Percentiles rank a stretch among this genome's conserved stretches.
Conservation (phyloP, 2,113 vertebrate species). For the Hirundichthys speculiger region DNA sequence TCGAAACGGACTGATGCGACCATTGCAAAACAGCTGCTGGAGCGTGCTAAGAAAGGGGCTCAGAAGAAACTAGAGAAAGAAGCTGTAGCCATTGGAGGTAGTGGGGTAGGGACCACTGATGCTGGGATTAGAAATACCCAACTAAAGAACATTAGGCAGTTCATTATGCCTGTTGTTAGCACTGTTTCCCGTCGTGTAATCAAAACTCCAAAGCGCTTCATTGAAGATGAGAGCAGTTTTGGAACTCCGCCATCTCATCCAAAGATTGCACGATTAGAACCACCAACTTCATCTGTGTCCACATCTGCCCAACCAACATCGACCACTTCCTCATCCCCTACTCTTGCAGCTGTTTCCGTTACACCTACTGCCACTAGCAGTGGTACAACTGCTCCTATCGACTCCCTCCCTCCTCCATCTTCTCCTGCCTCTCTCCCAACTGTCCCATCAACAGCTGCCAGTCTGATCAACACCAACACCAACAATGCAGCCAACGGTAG, state of each 20-base stretch:
- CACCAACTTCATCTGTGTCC: slow-evolving; percentile 70
- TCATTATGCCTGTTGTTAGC: slow-evolving; percentile 98
- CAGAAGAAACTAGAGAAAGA: slow-evolving; percentile 91
- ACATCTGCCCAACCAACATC: slow-evolving; percentile 59
- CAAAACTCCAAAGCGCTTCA: slow-evolving; percentile 97
- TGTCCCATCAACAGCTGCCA: slow-evolving; percentile 46
- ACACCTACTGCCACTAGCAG: slow-evolving; percentile 44
- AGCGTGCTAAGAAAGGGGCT: slow-evolving; percentile 94
- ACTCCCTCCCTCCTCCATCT: slow-evolving; percentile 70
- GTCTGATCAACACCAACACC: slow-evolving; percentile 71
- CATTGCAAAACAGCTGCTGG: slow-evolving; percentile 95
- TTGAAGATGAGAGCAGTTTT: slow-evolving; percentile 93
- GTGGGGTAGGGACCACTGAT: slow-evolving; percentile 54
- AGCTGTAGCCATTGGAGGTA: slow-evolving; percentile 70
- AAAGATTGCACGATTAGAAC: slow-evolving; percentile 90
- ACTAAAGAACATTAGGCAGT: slow-evolving; percentile 97
- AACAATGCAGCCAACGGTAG: slow-evolving; percentile 86
- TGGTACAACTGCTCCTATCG: slow-evolving; percentile 44
- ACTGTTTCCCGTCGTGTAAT: slow-evolving; percentile 96
- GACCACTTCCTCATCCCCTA: slow-evolving; percentile 54
- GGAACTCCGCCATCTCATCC: slow-evolving; percentile 85
- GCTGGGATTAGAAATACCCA: slow-evolving; percentile 91
- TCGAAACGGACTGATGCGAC: slow-evolving; percentile 95
- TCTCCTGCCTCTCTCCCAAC: slow-evolving; percentile 63
- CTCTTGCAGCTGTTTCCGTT: slow-evolving; percentile 57